Evolutionary conservation across 2,888 invertebrate genomes (phyloP), one percentile per base, ranked within the genome.

Genomic region (Gisinianus flammeolus): DNA sequence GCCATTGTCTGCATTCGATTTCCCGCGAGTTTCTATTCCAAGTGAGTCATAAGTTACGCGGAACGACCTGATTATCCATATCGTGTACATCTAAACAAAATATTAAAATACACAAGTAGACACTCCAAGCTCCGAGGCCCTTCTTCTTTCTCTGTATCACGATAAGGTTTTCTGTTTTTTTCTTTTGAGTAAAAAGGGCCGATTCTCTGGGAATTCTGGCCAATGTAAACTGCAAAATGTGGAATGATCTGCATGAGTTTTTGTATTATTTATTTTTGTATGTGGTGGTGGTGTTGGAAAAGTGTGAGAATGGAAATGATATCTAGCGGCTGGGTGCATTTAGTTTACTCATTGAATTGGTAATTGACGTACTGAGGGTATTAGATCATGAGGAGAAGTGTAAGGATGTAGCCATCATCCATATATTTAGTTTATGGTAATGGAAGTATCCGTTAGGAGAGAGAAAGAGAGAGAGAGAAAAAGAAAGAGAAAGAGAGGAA

Each of bases 341-440:
- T 68, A 68, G 35, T 44, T 22, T 74, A n/a, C 73, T 74, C 73
- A 74, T 74, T 74, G 73, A 74, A 74, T 74, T 74, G 62, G 73
- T 74, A 74, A 74, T 74, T 74, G 73, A 74, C 64, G 24, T n/a
- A 74, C 64, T n/a, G 10, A 24, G 22, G 62, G 73, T 74, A 74
- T 35, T 74, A 74, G 73, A 74, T 64, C 73, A 74, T 62, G 72
- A 33, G 78, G 76, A 64, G 68, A 68, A 66, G 76, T 44, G 70
- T 71, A 68, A 62, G 26, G 62, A 62, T 62, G 62, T 62, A 62
- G 62, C 67, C 67, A 22, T 67, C 31, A 44, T 19, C 44, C 68
- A 35, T 44, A 68, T 68, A 68, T 68, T 68, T 68, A 26, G n/a
- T 68, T 68, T 67, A 35, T 35, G 31, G 67, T 10, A 44, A 44